Base-by-base conservation (phyloP, 2,888 invertebrate genomes). In the Synanthedon tipuliformis region DNA sequence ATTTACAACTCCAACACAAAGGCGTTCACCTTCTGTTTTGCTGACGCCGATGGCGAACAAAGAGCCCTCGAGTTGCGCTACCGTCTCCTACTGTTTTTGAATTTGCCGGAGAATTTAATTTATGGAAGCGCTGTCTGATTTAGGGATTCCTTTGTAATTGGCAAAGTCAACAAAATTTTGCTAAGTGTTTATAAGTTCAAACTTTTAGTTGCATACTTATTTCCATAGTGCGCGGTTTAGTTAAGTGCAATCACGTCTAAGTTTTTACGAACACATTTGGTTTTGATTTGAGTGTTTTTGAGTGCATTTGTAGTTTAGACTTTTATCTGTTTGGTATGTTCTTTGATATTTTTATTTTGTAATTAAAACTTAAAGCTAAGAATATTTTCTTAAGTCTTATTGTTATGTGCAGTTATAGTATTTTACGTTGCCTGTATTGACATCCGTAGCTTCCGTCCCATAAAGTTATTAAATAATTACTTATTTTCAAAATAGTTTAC, bases 1-100 rank as follows among this genome's bases (percentile, higher is more conserved):
- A 87, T 87, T 87, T 86, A 85, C 86, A 87, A 87, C 84, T 81
- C 68, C 65, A 62, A 72, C 75, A 84, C 85, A 84, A 87, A 79
- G 73, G 79, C 73, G 69, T 73, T 78, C 84, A 87, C 87, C 87
- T 87, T 86, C 85, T 87, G 86, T 87, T 87, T 85, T 78, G 86
- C 80, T 82, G 81, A 83, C 81, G 79, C 78, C 78, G 74, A 78
- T 75, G 64, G 66, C 63, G 79, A 85, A 87, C 86, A 87, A 87
- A 73, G 81, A 75, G 70, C 70, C 69, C 71, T 75, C 76, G 78
- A 85, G 78, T 83, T 82, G 74, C 71, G 84, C 85, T 79, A 82
- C 86, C 84, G 75, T 79, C 85, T 82, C 85, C 83, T 81, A 86
- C 87, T 87, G 87, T 87, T 86, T 85, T 82, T 77, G 84, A 84